Evolutionary conservation across 2,113 vertebrate genomes (phyloP).

Genomic region (Empidonax traillii): DNA sequence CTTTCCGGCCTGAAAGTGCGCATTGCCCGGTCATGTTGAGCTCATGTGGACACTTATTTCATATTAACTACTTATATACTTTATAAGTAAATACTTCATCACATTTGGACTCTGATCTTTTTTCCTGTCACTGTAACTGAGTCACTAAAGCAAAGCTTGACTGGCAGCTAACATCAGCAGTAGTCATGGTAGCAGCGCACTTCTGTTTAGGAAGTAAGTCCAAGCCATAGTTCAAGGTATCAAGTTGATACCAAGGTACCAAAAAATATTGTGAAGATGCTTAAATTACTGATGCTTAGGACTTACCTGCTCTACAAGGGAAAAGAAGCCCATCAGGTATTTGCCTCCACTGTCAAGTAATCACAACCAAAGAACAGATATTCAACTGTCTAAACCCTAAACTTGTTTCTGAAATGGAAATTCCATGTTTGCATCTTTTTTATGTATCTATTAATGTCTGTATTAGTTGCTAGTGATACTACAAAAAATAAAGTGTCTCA

Average conservation of each 20-base stretch:
- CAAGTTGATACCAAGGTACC: background rate
- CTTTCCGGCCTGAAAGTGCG: background rate
- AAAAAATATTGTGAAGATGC: background rate
- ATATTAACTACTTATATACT: background rate
- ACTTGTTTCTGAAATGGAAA: background rate
- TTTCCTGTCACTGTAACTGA: background rate
- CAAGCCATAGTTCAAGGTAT: background rate
- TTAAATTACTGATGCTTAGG: background rate
- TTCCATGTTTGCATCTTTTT: background rate
- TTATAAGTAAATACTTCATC: background rate
- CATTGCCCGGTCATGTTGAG: background rate
- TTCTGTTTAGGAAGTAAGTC: background rate
- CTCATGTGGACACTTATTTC: background rate
- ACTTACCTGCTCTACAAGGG: background rate
- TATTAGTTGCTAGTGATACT: background rate
- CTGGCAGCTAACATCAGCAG: background rate
- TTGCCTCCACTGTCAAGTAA: background rate
- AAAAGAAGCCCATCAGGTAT: rapidly evolving
- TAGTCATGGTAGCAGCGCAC: background rate
- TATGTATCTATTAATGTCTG: background rate
- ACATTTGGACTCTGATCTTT: background rate
- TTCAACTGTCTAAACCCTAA: background rate
- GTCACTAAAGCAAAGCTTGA: background rate
- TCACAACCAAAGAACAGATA: background rate
- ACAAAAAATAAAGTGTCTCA: background rate